Evolutionary conservation across 2,113 vertebrate genomes (phyloP).

Genomic region (Dolichotis patagonum): DNA sequence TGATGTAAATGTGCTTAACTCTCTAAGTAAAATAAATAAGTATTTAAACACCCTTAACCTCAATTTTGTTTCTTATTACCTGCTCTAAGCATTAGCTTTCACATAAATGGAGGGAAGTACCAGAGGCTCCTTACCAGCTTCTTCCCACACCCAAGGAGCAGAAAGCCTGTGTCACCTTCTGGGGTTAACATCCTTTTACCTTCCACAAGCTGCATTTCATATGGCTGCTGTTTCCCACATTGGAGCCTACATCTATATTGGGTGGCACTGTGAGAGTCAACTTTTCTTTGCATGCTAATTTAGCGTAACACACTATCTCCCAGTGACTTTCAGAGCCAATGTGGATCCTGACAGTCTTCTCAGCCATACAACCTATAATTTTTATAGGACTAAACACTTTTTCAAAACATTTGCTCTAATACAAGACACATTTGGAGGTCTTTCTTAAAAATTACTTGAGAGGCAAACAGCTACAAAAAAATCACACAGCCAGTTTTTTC

Average conservation of each 20-base stretch:
- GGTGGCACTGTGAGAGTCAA: constrained; percentile 38
- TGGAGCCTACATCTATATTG: constrained; percentile 8
- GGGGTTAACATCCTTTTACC: not conserved
- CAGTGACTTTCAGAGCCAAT: constrained; percentile 54
- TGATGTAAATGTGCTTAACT: not conserved
- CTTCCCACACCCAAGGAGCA: not conserved
- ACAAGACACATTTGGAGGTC: not conserved
- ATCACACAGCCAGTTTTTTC: not conserved
- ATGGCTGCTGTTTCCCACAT: constrained; percentile 21
- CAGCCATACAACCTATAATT: constrained; percentile 59
- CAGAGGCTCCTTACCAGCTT: not conserved
- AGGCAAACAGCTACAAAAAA: not conserved
- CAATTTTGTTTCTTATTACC: constrained; percentile 3
- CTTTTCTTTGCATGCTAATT: constrained; percentile 69
- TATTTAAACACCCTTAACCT: not conserved
- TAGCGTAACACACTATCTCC: constrained; percentile 33
- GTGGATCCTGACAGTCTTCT: constrained; percentile 30
- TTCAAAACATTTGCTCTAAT: constrained; percentile 56
- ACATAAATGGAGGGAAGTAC: not conserved
- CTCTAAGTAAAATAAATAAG: not conserved
- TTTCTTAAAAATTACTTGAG: constrained; percentile 48
- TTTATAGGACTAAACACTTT: constrained; percentile 52
- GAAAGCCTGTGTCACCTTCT: not conserved
- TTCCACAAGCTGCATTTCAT: not conserved
- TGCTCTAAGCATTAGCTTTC: not conserved